Percentiles rank a stretch among this genome's conserved stretches.
These are phyloP conservation scores for Arremon brunneinucha DNA, from an alignment of 2,797 vertebrate genomes.

Conservation along the genomic window DNA sequence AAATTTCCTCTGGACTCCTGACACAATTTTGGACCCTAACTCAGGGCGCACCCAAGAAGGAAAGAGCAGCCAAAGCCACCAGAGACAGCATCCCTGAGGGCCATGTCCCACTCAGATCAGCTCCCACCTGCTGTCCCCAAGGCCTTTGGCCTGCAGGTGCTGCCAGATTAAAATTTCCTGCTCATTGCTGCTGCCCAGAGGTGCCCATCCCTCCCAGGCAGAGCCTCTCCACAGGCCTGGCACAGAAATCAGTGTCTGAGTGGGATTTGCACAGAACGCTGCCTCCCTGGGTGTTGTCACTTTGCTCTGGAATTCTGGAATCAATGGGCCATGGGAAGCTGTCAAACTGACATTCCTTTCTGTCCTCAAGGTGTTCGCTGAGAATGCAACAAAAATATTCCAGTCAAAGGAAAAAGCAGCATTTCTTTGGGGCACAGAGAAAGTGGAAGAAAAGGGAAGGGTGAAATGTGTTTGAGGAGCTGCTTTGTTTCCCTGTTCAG, in stretches of 20 bases:
- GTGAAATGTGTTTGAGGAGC: not conserved
- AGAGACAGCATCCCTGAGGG: accelerated
- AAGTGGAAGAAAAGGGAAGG: not conserved
- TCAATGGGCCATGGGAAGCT: not conserved
- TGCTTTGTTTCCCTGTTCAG: not conserved
- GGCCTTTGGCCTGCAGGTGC: not conserved
- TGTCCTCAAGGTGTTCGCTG: not conserved
- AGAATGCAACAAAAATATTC: not conserved
- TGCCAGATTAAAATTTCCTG: not conserved
- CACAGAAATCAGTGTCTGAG: not conserved
- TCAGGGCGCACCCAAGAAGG: not conserved
- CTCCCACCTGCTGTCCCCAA: not conserved
- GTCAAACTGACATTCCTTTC: conserved; percentile 12
- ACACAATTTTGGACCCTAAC: not conserved
- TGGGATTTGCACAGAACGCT: not conserved
- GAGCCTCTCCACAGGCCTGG: not conserved
- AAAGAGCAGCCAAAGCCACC: not conserved
- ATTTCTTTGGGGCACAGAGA: not conserved
- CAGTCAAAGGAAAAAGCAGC: not conserved
- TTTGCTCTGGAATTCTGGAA: not conserved
- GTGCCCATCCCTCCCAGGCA: not conserved
- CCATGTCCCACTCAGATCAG: not conserved
- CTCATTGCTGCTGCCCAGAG: not conserved
- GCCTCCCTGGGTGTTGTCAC: not conserved
- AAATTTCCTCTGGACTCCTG: not conserved